Base-by-base conservation (phyloP, 2,797 vertebrate genomes). In the Nothura maculosa region DNA sequence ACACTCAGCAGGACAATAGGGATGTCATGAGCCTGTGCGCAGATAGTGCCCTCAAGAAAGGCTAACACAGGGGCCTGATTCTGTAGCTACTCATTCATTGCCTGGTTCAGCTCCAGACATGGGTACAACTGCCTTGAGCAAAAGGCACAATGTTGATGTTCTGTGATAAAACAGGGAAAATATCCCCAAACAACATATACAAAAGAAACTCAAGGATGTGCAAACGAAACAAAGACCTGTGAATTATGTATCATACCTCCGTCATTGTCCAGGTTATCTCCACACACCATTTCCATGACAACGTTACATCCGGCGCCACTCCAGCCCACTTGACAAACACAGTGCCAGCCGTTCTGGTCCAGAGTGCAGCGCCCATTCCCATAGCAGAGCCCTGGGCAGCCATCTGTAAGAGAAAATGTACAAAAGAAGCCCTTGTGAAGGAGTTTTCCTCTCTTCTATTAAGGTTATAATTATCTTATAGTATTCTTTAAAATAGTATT, bases 251-350 rank as follows among this genome's bases (percentile, higher is more conserved):
- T 90, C 57, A 10, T 97, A 99, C 99, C 99, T 98, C 98, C 99
- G 94, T 99, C 99, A 77, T 99, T 99, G 98, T 99, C 99, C 95
- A 98, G 97, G 97, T 98, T 99, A 98, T 99, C 99, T 91, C 98
- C 98, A 97, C 99, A 99, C 97, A 99, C 98, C 98, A 99, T 99
- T 98, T 99, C 99, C 99, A 99, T 99, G 98, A 99, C 98, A 94
- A 99, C 95, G 42, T 98, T 99, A 97, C 99, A 99, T 91, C 99
- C 99, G 0, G 98, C 97, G 89, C 99, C 99, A 89, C 99, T 99
- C 99, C 99, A 99, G 97, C 99, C 99, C 70, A 99, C 98, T 96
- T 99, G 99, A 97, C 99, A 99, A 87, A 99, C 98, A 94, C 99
- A 99, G 95, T 99, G 99, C 99, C 99, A 99, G 61, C 99, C 99